Conservation (phyloP, 2,113 vertebrate genomes). For the Galeopterus variegatus region DNA sequence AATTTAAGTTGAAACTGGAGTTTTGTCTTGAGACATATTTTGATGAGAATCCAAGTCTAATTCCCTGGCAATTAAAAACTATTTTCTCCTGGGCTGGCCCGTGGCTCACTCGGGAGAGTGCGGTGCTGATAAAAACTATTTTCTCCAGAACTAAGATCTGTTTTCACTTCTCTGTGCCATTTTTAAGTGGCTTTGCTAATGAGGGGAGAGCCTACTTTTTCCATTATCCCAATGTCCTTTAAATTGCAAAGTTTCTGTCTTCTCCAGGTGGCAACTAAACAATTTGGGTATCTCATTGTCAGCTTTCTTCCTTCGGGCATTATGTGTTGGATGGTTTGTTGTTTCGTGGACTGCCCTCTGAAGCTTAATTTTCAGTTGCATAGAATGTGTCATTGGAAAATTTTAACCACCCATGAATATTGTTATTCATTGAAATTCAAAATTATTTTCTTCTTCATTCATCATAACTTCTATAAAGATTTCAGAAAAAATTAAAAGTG, state of each 20-base stretch:
- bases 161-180: too few species aligned
- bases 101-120: too few species aligned
- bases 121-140: background rate
- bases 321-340: background rate
- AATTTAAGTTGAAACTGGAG: background rate
- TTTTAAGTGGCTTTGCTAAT: rapidly evolving
- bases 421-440: background rate
- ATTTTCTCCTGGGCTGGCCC: too few species aligned
- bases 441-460: background rate
- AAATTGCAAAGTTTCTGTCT: background rate
- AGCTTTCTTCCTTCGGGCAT: rapidly evolving
- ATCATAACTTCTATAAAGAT: background rate
- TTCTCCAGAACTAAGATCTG: rapidly evolving
- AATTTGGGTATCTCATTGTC: background rate
- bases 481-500: constrained; percentile 27
- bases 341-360: background rate
- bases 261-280: background rate
- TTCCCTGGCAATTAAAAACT: background rate
- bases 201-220: background rate
- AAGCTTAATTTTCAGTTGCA: rapidly evolving
- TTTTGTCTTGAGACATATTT: constrained; percentile 25
- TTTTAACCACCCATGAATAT: background rate
- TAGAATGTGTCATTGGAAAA: rapidly evolving
- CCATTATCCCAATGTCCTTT: background rate
- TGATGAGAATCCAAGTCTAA: background rate